Conservation (phyloP, 92 coral and sea anemone genomes). For the Muricea muricata region DNA sequence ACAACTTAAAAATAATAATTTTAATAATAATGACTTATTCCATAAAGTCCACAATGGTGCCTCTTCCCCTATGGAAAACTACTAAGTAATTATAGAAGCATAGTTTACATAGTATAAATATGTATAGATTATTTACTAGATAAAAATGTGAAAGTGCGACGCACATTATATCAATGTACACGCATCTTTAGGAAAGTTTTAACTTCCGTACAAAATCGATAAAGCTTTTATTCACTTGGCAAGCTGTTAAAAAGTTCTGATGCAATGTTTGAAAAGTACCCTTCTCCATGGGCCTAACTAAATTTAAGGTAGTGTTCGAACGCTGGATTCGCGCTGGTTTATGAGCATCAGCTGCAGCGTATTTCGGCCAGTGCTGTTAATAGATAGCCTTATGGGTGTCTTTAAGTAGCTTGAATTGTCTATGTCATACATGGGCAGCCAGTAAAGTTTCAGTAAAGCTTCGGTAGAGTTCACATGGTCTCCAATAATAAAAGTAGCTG, state of each 20-base stretch:
- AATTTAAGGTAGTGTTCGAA: neutral
- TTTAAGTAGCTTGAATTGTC: constrained; percentile 55
- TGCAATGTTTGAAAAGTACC: constrained; percentile 12
- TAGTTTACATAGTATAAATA: neutral
- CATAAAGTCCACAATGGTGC: no score
- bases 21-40: no score
- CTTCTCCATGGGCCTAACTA: constrained; percentile 9
- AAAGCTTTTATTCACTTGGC: neutral
- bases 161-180: neutral
- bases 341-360: neutral
- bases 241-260: neutral
- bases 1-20: no score
- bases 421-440: constrained; percentile 61
- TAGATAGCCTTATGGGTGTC: neutral
- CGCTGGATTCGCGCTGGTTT: neutral
- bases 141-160: neutral
- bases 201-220: constrained; percentile 2
- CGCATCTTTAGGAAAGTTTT: neutral
- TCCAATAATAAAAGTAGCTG: constrained; percentile 50
- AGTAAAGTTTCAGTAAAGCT: constrained; percentile 33
- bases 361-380: neutral
- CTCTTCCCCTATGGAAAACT: neutral
- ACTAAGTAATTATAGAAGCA: neutral
- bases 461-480: constrained; percentile 27
- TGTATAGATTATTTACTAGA: neutral